Conservation (phyloP, 2,888 invertebrate genomes). For the Andrena bicolor region DNA sequence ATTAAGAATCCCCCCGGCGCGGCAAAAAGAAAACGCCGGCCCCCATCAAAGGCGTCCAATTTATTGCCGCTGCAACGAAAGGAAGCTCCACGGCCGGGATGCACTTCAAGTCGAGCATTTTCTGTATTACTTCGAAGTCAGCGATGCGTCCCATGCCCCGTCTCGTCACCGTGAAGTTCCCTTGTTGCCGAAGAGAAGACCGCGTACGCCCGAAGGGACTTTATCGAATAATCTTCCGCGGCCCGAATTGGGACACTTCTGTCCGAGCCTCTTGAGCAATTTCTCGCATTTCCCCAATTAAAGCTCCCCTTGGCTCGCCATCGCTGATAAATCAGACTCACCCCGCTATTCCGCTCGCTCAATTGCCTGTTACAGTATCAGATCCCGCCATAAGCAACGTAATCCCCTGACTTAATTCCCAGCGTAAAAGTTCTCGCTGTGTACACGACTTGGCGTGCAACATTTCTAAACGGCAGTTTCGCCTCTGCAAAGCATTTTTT, state of each 20-base stretch:
- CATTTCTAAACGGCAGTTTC: background rate
- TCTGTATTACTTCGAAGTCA: conserved; percentile 6
- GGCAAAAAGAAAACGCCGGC: conserved; percentile 4
- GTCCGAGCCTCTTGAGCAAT: conserved; percentile 1
- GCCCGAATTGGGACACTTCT: conserved; percentile 8
- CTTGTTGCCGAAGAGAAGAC: conserved; percentile 7
- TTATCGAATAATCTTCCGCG: conserved; percentile 30
- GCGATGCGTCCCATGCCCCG: conserved; percentile 12
- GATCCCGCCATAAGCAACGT: background rate
- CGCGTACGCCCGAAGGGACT: conserved; percentile 3
- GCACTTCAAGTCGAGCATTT: conserved; percentile 13
- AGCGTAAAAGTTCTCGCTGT: background rate
- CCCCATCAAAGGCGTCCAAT: conserved; percentile 10
- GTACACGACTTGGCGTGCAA: background rate
- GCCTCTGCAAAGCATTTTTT: background rate
- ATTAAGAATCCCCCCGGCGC: conserved; percentile 30
- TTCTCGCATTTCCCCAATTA: conserved; percentile 31
- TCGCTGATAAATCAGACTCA: background rate
- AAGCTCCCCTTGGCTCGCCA: background rate
- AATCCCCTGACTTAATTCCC: background rate
- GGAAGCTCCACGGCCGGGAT: background rate
- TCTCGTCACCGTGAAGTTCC: conserved; percentile 20
- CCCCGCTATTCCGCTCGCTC: background rate
- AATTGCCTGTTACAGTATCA: background rate
- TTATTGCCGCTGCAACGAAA: conserved; percentile 15